A percentile compares a stretch with the other conserved stretches of the same genome.
These are phyloP conservation scores for Chelonoidis abingdonii DNA, from an alignment of 2,113 vertebrate species.

Conservation along the genomic window DNA sequence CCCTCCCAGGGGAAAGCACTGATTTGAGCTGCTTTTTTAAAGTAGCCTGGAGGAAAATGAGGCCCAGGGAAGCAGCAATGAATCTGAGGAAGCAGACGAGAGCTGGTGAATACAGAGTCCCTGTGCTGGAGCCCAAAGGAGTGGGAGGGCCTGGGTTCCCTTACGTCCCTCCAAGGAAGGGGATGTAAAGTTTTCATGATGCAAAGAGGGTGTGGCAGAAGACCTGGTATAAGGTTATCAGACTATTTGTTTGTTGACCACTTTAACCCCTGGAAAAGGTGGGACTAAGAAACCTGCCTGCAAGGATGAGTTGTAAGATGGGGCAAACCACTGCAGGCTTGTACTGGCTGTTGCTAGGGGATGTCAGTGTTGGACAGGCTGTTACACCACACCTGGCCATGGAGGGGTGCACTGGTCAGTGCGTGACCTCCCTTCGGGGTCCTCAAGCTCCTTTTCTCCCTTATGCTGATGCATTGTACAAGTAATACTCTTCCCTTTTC, in stretches of 20 bases:
- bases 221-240: not conserved
- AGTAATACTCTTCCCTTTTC: not conserved
- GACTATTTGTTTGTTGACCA: not conserved
- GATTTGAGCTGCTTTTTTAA: not conserved
- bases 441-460: not conserved
- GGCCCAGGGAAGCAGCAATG: not conserved
- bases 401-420: not conserved
- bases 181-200: not conserved
- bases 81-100: not conserved
- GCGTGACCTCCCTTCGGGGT: not conserved
- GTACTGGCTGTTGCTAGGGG: not conserved
- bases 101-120: not conserved
- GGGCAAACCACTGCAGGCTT: not conserved
- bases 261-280: not conserved
- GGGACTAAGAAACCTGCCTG: not conserved
- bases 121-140: not conserved
- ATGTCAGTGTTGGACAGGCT: not conserved
- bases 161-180: not conserved
- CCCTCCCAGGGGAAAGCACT: not conserved
- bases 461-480: not conserved
- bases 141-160: not conserved
- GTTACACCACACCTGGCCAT: not conserved
- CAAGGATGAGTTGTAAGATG: not conserved
- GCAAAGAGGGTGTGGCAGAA: not conserved
- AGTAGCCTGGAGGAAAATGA: not conserved